phyloP scores from a whole-genome alignment of 2,888 invertebrate genomes.

The Caenorhabditis japonica region DNA sequence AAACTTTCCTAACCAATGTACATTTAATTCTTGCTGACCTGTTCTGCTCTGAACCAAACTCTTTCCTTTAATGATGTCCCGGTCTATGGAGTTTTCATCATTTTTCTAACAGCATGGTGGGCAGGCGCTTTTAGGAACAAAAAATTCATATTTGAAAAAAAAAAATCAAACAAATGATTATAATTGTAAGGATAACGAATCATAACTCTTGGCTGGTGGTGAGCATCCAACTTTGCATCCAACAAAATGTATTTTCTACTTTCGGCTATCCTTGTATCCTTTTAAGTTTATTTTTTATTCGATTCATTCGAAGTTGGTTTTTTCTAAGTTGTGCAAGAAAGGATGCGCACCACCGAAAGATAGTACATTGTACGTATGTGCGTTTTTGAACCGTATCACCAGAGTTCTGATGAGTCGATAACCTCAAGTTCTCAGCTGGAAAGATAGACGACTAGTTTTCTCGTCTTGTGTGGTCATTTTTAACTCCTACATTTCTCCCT shows the following conservation, averaged over 20 bases:
- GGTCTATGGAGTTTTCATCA: constrained; percentile 11
- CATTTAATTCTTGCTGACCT: constrained; percentile 17
- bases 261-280: constrained; percentile 8
- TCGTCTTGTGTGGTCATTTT: constrained; percentile 49
- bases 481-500: constrained; percentile 51
- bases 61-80: constrained; percentile 12
- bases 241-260: too few relatives aligned
- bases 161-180: constrained; percentile 3
- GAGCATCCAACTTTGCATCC: constrained; percentile 32
- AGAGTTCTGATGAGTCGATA: constrained; percentile 35
- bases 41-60: constrained; percentile 21
- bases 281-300: constrained; percentile 1
- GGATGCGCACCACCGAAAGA: constrained; percentile 33
- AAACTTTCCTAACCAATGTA: constrained; percentile 25
- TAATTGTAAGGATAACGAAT: neutral
- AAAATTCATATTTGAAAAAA: constrained; percentile 10
- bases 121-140: constrained; percentile 49
- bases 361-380: constrained; percentile 1
- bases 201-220: constrained; percentile 10
- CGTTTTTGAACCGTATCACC: constrained; percentile 6
- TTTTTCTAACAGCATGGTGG: constrained; percentile 49
- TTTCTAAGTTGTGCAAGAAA: constrained; percentile 36
- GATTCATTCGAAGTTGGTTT: constrained; percentile 2
- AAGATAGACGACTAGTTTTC: constrained; percentile 4
- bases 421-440: constrained; percentile 18